Conservation (phyloP, 2,888 invertebrate genomes). For the Drosophila sordidula region DNA sequence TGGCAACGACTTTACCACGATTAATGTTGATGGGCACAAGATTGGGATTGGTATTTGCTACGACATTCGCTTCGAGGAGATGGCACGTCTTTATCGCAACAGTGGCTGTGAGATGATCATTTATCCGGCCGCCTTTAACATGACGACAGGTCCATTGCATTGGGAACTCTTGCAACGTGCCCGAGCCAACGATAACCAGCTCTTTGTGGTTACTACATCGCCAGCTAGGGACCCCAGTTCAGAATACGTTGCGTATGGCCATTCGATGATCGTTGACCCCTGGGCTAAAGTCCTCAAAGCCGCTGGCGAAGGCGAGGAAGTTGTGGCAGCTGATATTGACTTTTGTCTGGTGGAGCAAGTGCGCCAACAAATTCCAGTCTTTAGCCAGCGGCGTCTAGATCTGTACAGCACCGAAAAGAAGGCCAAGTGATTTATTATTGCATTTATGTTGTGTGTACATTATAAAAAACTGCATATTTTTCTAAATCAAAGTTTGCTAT, state of each 20-base stretch:
- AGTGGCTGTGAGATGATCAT: conserved; percentile 93
- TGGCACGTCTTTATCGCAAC: conserved; percentile 91
- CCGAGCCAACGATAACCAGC: conserved; percentile 95
- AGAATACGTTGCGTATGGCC: conserved; percentile 96
- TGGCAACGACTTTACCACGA: conserved; percentile 90
- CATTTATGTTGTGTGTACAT: conserved; percentile 16
- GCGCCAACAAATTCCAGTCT: conserved; percentile 93
- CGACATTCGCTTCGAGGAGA: conserved; percentile 95
- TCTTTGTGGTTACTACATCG: conserved; percentile 93
- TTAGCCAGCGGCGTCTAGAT: conserved; percentile 90
- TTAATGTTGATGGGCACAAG: conserved; percentile 89
- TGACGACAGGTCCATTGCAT: conserved; percentile 97
- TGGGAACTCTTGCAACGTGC: conserved; percentile 94
- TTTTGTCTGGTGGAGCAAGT: conserved; percentile 90
- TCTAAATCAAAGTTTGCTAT: conserved; percentile 15
- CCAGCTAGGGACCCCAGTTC: conserved; percentile 92
- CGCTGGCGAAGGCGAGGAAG: conserved; percentile 86
- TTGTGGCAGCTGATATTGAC: conserved; percentile 91
- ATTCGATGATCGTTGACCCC: conserved; percentile 94
- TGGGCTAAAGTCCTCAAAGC: conserved; percentile 89
- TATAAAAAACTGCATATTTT: conserved; percentile 7
- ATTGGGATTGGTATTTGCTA: conserved; percentile 98
- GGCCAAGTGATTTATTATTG: conserved; percentile 26
- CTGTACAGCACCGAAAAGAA: conserved; percentile 86
- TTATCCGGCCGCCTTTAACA: conserved; percentile 98